Evolutionary conservation across 2,113 vertebrate species (phyloP), one percentile per base, ranked within the genome.

Genomic region (Lagenorhynchus albirostris): DNA sequence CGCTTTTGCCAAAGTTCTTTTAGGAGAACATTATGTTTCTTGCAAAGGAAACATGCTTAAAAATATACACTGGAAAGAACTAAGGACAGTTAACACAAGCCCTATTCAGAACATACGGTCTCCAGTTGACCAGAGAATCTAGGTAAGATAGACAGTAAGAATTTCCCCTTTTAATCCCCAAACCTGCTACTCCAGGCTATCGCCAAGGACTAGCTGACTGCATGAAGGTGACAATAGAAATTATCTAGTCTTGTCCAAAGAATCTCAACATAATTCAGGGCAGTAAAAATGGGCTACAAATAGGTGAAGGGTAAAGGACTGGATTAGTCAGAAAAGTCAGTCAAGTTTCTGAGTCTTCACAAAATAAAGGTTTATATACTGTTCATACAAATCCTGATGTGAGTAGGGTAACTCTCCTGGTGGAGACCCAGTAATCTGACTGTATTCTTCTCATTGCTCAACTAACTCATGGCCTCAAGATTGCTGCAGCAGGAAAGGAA

Each of bases 201-300:
- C 67, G 86, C 13, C 63, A 71, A 81, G 38, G 60, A 70, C 26
- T 60, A 77, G 79, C 29, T 47, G 63, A 53, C 33, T 67, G 71
- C 8, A 17, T 83, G 94, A 90, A 93, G 53, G 38, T 76, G 76
- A 53, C 6, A 94, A 50, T 3, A 58, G 23, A 94, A 84, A 68
- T 76, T 84, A 84, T 84, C 50, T 77, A 67, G 26, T n/a, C 63
- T 94, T 53, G 29, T 68, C 71, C 58, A 81, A 79, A 95, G 44
- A 11, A 76, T 89, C 44, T 97, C 84, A 76, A 76, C 8, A 44
- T 80, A 83, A 77, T 88, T 91, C 47, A 74, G 83, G 38, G 44
- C 41, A 63, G 26, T 88, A 97, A 96, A 97, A 79, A 92, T 36
- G 79, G 36, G 76, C 47, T n/a, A 63, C 36, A 80, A 92, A 55